Percentiles rank a stretch among this genome's conserved stretches.
Evolutionary conservation across 2,113 vertebrate genomes (phyloP).

Genomic region (Chaenogobius annularis): DNA sequence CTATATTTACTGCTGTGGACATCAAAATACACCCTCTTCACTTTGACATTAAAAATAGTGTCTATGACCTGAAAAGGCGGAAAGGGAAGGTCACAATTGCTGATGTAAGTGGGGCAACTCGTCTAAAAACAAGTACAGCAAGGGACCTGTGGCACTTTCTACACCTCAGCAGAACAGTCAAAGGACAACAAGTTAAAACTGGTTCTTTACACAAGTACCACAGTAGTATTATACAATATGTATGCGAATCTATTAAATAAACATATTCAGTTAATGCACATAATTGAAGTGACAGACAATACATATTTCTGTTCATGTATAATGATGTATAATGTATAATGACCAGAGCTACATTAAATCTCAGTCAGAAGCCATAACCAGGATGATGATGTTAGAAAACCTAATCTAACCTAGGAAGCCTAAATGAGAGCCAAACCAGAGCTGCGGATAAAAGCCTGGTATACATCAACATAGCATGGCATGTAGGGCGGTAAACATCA

Average conservation of each 20-base stretch:
- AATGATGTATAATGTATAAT: too few species aligned
- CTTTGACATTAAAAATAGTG: slow-evolving; percentile 27
- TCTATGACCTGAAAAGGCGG: slow-evolving; percentile 46
- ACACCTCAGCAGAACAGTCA: not conserved
- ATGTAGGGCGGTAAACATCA: too few species aligned
- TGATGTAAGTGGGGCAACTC: slow-evolving; percentile 37
- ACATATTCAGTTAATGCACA: too few species aligned
- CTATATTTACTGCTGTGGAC: not conserved
- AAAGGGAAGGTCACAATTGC: slow-evolving; percentile 48
- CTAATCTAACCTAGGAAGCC: not conserved
- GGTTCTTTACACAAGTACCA: not conserved
- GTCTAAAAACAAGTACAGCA: slow-evolving; percentile 25
- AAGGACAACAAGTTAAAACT: slow-evolving; percentile 1
- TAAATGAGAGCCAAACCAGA: not conserved
- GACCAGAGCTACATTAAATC: not conserved
- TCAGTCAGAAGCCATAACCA: not conserved
- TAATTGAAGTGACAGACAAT: too few species aligned
- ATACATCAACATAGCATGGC: too few species aligned
- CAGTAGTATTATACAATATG: not conserved
- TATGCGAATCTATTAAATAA: too few species aligned
- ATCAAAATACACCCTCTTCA: slow-evolving; percentile 8
- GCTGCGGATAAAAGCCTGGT: not conserved
- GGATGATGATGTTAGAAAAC: not conserved
- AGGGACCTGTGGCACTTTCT: not conserved
- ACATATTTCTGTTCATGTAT: too few species aligned